Percentiles rank a stretch among this genome's conserved stretches.
phyloP scores from a whole-genome alignment of 2,888 invertebrate genomes.

The Nesidiocoris tenuis region DNA sequence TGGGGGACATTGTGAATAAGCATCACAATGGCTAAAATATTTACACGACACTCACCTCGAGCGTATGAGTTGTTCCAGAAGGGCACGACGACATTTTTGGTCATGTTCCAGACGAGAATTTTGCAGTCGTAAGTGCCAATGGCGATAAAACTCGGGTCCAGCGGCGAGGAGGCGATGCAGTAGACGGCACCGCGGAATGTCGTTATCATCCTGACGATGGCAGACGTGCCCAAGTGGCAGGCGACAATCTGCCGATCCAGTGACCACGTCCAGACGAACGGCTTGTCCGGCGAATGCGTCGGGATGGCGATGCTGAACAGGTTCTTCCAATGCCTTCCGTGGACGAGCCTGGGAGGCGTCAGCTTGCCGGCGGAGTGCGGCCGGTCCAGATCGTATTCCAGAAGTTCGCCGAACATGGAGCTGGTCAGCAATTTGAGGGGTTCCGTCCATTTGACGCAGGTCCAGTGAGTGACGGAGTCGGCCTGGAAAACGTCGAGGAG shows the following conservation, averaged over 20 bases:
- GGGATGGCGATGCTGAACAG: slow-evolving; percentile 63
- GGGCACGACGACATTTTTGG: slow-evolving; percentile 57
- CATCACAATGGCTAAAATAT: too few relatives aligned
- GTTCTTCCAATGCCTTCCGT: slow-evolving; percentile 61
- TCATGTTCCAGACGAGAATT: slow-evolving; percentile 72
- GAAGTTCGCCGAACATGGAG: slow-evolving; percentile 63
- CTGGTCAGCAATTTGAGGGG: slow-evolving; percentile 61
- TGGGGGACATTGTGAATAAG: too few relatives aligned
- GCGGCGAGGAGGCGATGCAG: slow-evolving; percentile 63
- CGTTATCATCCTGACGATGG: slow-evolving; percentile 56
- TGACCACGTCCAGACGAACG: slow-evolving; percentile 61
- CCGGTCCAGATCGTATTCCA: slow-evolving; percentile 59
- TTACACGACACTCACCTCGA: slow-evolving; percentile 57
- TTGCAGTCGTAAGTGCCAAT: slow-evolving; percentile 73
- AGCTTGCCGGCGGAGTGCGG: neutral
- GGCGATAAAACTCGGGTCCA: slow-evolving; percentile 73
- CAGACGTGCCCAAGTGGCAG: slow-evolving; percentile 55
- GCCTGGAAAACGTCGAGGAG: neutral
- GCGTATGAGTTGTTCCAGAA: slow-evolving; percentile 70
- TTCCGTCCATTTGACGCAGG: slow-evolving; percentile 62
- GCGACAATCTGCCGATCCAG: slow-evolving; percentile 64
- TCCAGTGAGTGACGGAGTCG: slow-evolving; percentile 35
- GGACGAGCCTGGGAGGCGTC: slow-evolving; percentile 53
- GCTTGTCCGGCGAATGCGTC: slow-evolving; percentile 20
- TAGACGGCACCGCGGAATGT: slow-evolving; percentile 68